Conservation (phyloP, 2,113 vertebrate genomes). For the Apteryx mantelli region DNA sequence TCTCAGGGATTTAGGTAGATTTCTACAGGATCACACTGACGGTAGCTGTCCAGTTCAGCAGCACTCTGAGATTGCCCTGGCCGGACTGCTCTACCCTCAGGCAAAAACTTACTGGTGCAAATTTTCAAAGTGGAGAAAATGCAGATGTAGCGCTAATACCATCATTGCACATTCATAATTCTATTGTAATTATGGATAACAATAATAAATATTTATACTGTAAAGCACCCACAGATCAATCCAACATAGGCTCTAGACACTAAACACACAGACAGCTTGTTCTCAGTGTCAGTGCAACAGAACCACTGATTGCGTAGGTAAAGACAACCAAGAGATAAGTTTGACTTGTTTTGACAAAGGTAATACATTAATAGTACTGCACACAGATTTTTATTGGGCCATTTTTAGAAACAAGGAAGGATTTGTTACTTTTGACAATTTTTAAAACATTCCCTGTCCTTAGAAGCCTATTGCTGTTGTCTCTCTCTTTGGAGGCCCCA, state of each 20-base stretch:
- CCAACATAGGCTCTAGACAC: accelerated
- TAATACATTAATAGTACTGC: neutral
- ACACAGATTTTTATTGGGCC: neutral
- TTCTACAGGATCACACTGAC: neutral
- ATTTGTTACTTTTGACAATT: neutral
- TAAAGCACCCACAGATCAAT: neutral
- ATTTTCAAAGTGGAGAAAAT: neutral
- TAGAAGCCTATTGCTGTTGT: neutral
- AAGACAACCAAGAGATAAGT: neutral
- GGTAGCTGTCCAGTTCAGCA: neutral
- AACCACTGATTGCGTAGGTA: neutral
- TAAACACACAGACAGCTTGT: accelerated
- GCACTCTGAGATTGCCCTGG: neutral
- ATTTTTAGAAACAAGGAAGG: neutral
- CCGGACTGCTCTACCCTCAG: neutral
- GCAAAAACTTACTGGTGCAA: neutral
- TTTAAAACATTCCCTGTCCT: neutral
- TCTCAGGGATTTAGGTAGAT: constrained; percentile 37
- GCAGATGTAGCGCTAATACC: neutral
- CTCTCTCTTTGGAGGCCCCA: neutral
- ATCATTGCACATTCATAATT: neutral
- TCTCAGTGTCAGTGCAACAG: neutral
- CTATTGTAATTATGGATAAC: neutral
- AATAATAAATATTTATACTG: neutral
- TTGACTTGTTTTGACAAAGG: too few relatives aligned